A percentile compares a stretch with the other conserved stretches of the same genome.
Conservation (phyloP, 2,113 vertebrate genomes). For the Eptesicus fuscus region DNA sequence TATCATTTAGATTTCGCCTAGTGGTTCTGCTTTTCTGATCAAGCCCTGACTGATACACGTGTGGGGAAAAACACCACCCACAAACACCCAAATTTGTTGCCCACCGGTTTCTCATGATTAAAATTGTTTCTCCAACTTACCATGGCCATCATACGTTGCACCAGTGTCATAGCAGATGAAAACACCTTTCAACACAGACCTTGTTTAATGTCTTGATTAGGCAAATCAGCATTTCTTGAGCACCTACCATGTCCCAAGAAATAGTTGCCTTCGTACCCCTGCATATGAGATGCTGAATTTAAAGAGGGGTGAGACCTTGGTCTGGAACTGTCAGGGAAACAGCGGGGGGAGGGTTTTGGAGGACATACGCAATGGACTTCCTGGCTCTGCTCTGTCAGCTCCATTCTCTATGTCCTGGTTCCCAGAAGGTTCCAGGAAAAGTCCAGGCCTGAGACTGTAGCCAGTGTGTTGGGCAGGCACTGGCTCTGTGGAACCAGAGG, state of each 20-base stretch:
- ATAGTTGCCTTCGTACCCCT: no score
- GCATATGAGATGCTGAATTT: background rate
- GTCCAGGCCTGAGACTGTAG: background rate
- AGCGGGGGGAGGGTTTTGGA: background rate
- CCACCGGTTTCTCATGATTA: background rate
- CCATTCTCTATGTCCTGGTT: background rate
- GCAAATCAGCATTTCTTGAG: background rate
- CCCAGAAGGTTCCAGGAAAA: background rate
- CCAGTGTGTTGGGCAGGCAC: background rate
- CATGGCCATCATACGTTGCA: no score
- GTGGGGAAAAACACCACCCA: background rate
- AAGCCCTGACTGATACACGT: background rate
- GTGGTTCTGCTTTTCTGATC: background rate
- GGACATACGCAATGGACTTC: background rate
- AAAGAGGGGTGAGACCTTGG: background rate
- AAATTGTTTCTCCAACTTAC: background rate
- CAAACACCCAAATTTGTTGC: background rate
- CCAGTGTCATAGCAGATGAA: background rate
- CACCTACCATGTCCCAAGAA: background rate
- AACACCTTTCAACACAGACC: background rate
- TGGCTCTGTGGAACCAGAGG: background rate
- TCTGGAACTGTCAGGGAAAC: background rate
- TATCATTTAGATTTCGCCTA: background rate
- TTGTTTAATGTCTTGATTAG: background rate
- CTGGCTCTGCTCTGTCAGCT: background rate